Evolutionary conservation across 64 coral and sea anemone species (phyloP).

Genomic region (Montipora capricornis): DNA sequence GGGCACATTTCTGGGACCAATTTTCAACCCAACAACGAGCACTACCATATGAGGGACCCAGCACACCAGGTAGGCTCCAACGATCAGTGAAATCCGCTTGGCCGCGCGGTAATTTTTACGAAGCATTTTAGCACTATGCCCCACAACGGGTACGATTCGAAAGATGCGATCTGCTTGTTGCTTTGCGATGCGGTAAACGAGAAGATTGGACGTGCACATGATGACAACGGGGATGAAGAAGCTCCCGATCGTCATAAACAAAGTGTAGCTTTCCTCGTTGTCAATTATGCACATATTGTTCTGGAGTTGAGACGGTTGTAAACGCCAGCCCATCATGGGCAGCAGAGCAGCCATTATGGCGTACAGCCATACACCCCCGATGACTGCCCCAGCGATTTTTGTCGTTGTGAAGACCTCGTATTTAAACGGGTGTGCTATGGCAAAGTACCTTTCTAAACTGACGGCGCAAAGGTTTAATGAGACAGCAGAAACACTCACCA

Average conservation of each 20-base stretch:
- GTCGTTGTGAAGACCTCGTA: conserved; percentile 71
- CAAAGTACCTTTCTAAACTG: conserved; percentile 78
- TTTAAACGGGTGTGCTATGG: conserved; percentile 66
- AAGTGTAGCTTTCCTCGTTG: conserved; percentile 43
- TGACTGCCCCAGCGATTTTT: conserved; percentile 39
- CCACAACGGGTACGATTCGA: conserved; percentile 30
- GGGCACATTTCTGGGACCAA: conserved; percentile 57
- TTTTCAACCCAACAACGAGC: conserved; percentile 34
- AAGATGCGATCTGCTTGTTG: conserved; percentile 75
- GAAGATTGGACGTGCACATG: conserved; percentile 63
- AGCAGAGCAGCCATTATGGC: conserved; percentile 51
- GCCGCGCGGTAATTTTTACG: conserved; percentile 83
- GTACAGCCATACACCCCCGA: conserved; percentile 67
- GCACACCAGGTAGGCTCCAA: conserved; percentile 73
- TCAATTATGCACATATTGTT: neutral
- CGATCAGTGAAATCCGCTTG: conserved; percentile 78
- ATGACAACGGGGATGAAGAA: conserved; percentile 78
- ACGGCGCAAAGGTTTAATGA: conserved; percentile 70
- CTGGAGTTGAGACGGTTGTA: neutral
- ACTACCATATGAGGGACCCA: conserved; percentile 82
- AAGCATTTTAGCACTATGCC: conserved; percentile 22
- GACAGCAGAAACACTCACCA: conserved; percentile 65
- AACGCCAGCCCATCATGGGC: conserved; percentile 76
- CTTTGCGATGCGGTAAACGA: conserved; percentile 73
- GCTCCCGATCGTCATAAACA: conserved; percentile 61